A percentile compares a stretch with the other conserved stretches of the same genome.
Evolutionary conservation across 2,888 invertebrate genomes (phyloP).

Genomic region (Cremastinae sp.): DNA sequence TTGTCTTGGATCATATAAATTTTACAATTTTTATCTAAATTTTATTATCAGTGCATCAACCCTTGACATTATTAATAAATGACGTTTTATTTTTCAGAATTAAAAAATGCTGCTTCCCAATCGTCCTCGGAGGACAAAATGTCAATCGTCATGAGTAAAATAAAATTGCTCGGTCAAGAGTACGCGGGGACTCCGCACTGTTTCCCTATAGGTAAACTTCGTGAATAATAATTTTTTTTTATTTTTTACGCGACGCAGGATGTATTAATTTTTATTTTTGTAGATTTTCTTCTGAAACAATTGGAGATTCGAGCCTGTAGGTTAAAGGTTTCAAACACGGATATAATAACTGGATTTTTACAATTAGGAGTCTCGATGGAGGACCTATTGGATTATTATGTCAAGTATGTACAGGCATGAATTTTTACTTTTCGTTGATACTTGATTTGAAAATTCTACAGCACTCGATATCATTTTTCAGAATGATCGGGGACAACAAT

Average conservation of each 20-base stretch:
- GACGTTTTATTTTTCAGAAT: conserved; percentile 79
- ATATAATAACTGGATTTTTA: conserved; percentile 89
- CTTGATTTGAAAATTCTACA: no score
- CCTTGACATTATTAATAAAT: background rate
- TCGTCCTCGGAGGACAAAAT: conserved; percentile 83
- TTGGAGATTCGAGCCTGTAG: conserved; percentile 90
- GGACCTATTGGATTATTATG: conserved; percentile 91
- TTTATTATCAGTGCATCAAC: background rate
- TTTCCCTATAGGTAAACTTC: conserved; percentile 91
- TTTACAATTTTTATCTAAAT: no score
- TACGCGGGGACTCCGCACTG: conserved; percentile 92
- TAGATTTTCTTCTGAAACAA: conserved; percentile 90
- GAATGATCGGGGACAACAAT: conserved; percentile 90
- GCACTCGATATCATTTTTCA: conserved; percentile 72
- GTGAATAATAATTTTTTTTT: conserved; percentile 28
- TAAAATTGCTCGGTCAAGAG: conserved; percentile 88
- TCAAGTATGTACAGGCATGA: conserved; percentile 83
- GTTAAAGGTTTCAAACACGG: conserved; percentile 86
- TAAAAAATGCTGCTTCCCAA: conserved; percentile 81
- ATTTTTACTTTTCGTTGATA: no score
- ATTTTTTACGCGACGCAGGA: conserved; percentile 16
- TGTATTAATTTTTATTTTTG: background rate
- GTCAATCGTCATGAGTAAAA: conserved; percentile 87
- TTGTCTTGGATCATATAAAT: no score
- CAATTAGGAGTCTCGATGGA: conserved; percentile 89